Conservation (phyloP, 2,113 vertebrate species). For the Empidonax alnorum region DNA sequence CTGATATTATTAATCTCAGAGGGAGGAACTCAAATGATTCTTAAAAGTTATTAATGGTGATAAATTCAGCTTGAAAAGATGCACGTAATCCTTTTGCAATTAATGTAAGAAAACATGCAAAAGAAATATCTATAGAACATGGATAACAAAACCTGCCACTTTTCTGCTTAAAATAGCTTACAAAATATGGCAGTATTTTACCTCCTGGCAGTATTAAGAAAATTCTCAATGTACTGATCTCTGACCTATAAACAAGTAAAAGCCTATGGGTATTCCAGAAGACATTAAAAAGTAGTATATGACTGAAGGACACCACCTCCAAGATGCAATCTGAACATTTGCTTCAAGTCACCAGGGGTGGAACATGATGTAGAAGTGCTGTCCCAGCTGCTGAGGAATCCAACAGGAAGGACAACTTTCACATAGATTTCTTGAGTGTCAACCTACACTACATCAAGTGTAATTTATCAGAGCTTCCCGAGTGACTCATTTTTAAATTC, state of each 20-base stretch:
- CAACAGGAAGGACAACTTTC: not conserved
- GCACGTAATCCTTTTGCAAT: not conserved
- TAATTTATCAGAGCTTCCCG: not conserved
- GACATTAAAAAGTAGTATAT: not conserved
- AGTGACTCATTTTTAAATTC: slow-evolving; percentile 3
- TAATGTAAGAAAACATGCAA: not conserved
- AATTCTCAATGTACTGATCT: not conserved
- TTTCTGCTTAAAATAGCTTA: not conserved
- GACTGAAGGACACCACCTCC: not conserved
- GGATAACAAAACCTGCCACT: not conserved
- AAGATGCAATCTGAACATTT: not conserved
- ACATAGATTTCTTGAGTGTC: not conserved
- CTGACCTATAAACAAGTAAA: not conserved
- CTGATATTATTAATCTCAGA: not conserved
- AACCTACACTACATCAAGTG: not conserved
- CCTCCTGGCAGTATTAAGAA: not conserved
- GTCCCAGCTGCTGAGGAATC: not conserved
- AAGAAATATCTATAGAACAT: not conserved
- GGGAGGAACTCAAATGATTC: not conserved
- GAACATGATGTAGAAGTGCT: not conserved
- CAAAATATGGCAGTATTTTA: not conserved
- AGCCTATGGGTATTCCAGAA: not conserved
- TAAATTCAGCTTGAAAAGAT: not conserved
- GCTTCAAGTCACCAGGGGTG: not conserved
- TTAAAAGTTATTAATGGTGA: not conserved